A percentile compares a stretch with the other conserved stretches of the same genome.
phyloP scores from a whole-genome alignment of 2,113 vertebrate genomes.

The Panthera tigris region DNA sequence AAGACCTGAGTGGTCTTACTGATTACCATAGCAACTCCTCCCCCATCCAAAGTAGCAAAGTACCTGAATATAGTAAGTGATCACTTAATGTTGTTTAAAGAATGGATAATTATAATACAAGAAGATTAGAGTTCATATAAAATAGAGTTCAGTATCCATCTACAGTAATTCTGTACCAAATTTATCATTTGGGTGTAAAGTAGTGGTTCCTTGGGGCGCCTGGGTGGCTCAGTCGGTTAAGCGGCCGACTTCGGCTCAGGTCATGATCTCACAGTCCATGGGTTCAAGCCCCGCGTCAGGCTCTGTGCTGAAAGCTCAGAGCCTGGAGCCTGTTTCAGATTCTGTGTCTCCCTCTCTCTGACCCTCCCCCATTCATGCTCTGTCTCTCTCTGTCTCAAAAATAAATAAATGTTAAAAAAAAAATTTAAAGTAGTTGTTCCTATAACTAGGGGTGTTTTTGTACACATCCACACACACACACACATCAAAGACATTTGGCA shows the following conservation, averaged over 20 bases:
- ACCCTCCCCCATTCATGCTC: no score
- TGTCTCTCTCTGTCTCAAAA: no score
- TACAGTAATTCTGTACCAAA: neutral
- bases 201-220: neutral
- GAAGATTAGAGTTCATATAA: neutral
- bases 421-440: neutral
- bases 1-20: neutral
- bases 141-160: neutral
- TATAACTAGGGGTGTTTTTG: neutral
- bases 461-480: neutral
- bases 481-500: neutral
- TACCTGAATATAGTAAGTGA: neutral
- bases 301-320: no score
- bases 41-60: neutral
- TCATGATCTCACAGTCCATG: no score
- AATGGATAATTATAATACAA: neutral
- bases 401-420: no score
- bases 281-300: no score
- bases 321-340: no score
- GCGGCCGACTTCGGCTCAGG: no score
- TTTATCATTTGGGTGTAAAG: neutral
- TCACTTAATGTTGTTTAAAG: neutral
- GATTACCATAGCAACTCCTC: neutral
- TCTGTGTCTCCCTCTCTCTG: no score
- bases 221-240: no score